Base-by-base conservation (phyloP, 2,888 invertebrate genomes). In the Meghimatium bilineatum region DNA sequence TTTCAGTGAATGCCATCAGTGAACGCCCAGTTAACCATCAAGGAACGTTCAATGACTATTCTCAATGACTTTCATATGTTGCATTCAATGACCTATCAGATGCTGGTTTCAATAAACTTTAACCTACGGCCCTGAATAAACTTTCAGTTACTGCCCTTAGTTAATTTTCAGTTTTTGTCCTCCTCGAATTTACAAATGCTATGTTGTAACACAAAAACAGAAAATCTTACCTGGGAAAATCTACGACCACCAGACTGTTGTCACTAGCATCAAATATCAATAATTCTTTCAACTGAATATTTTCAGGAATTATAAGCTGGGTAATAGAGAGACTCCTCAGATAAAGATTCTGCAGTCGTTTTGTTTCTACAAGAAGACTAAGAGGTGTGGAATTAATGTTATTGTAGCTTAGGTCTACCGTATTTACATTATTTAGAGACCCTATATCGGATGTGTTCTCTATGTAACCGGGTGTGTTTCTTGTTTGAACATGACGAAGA, bases 361-460 rank as follows among this genome's bases (percentile, higher is more conserved):
- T 49, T 20, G 34, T n/a, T 14, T n/a, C 38, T 38, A 26, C 29
- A 6, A 75, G 2, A 23, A 76, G n/a, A n/a, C 32, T 36, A 29
- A 63, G n/a, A 0, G 82, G 81, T 38, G 66, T 29, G 5, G 78
- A 52, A 36, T 49, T 74, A n/a, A 85, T 23, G 14, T 29, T 44
- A 66, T 85, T 85, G 60, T 67, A 75, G 52, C 82, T 82, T 14
- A 82, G 74, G 75, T 85, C 85, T 32, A 85, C 26, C 29, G 17
- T 72, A 29, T 10, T n/a, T 14, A 72, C 44, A 44, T 72, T 14
- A 49, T 14, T 12, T 14, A 72, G 49, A 29, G 23, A 69, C 8
- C 12, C 69, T 69, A 23, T 38, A 26, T 69, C 38, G 23, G 36
- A 6, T 20, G 23, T 20, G 23, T 10, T 69, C 5, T 5, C 23